Conservation (phyloP, 2,888 invertebrate species). For the Hydriomena furcata region DNA sequence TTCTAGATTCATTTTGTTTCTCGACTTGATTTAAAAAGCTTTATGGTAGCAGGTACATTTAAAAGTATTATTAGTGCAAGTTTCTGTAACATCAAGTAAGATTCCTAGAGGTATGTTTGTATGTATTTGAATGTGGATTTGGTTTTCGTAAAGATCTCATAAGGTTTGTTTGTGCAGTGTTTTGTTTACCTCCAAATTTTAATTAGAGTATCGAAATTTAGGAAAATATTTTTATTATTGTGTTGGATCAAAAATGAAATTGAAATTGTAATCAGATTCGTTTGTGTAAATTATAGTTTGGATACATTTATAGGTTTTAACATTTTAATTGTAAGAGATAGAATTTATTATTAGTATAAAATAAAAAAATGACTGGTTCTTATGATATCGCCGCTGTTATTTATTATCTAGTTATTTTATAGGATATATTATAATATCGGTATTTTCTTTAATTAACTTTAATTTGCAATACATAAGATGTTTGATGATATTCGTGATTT, state of each 20-base stretch:
- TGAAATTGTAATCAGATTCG: slow-evolving; percentile 46
- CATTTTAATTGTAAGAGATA: slow-evolving; percentile 33
- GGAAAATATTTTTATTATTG: slow-evolving; percentile 53
- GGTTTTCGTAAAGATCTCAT: slow-evolving; percentile 84
- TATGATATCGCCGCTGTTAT: slow-evolving; percentile 69
- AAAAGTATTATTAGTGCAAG: slow-evolving; percentile 77
- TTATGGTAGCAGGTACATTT: slow-evolving; percentile 42
- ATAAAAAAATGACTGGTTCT: slow-evolving; percentile 65
- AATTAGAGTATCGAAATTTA: slow-evolving; percentile 60
- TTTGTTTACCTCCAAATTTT: slow-evolving; percentile 82
- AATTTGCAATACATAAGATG: slow-evolving; percentile 45
- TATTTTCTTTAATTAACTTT: slow-evolving; percentile 40
- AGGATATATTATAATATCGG: slow-evolving; percentile 36
- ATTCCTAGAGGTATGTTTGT: slow-evolving; percentile 68
- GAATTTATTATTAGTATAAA: slow-evolving; percentile 37
- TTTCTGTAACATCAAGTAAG: slow-evolving; percentile 56
- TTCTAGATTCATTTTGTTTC: not conserved
- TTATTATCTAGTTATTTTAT: slow-evolving; percentile 73
- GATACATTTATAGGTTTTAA: slow-evolving; percentile 47
- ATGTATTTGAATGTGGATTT: slow-evolving; percentile 75
- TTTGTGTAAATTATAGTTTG: slow-evolving; percentile 44
- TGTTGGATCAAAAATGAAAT: slow-evolving; percentile 53
- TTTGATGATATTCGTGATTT: slow-evolving; percentile 54
- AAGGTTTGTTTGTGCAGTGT: slow-evolving; percentile 83
- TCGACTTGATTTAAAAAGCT: not conserved